Evolutionary conservation across 2,797 vertebrate genomes (phyloP).

Genomic region (Sitta carolinensis): DNA sequence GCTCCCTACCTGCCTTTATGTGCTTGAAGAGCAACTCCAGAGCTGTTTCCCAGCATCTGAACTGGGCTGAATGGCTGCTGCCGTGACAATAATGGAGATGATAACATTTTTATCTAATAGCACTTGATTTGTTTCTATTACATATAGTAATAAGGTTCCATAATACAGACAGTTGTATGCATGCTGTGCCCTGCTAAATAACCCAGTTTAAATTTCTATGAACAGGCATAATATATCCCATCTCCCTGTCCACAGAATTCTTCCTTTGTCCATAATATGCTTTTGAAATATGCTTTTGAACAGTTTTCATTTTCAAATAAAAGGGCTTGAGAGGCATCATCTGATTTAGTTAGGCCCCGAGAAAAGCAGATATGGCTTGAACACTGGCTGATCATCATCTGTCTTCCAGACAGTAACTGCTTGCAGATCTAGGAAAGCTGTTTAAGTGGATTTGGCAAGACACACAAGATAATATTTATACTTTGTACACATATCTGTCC

Average conservation of each 20-base stretch:
- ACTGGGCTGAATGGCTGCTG: not conserved
- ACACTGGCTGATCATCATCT: conserved; percentile 19
- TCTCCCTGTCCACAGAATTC: not conserved
- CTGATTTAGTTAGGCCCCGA: conserved; percentile 40
- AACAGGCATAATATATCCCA: not conserved
- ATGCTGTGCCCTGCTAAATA: not conserved
- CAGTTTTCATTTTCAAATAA: conserved; percentile 54
- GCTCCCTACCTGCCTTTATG: not conserved
- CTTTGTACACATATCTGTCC: not conserved
- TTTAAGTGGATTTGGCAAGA: conserved; percentile 1
- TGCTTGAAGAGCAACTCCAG: not conserved
- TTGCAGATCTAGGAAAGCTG: conserved; percentile 14
- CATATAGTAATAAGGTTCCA: not conserved
- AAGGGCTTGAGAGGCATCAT: conserved; percentile 21
- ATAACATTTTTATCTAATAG: not conserved
- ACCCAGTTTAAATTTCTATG: not conserved
- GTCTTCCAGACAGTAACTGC: conserved; percentile 45
- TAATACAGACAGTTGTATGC: not conserved
- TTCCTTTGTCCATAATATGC: not conserved
- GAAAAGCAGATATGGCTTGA: conserved; percentile 24
- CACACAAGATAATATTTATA: conserved; percentile 1
- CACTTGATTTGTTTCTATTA: not conserved
- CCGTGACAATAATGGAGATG: not conserved
- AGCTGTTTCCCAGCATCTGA: not conserved
- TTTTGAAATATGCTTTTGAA: conserved; percentile 35